Evolutionary conservation across 1,140 invertebrate genomes (phyloP).

Genomic region (Campoletis sonorensis): DNA sequence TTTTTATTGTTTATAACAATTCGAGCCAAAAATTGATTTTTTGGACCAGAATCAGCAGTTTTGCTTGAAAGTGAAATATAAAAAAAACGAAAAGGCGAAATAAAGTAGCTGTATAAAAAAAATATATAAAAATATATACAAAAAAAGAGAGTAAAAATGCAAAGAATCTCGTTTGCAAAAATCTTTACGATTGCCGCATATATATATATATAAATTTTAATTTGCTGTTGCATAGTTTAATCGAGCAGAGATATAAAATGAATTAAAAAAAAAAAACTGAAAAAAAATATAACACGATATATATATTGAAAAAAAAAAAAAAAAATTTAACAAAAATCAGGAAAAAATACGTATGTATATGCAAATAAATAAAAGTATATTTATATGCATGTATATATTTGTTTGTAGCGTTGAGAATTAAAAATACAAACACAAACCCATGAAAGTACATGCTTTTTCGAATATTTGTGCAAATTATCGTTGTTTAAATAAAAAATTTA

Average conservation of each 20-base stretch:
- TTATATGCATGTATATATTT: constrained; percentile 53
- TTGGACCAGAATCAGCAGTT: too few species aligned
- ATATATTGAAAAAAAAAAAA: constrained; percentile 47
- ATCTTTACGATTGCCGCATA: constrained; percentile 37
- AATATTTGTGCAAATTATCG: constrained; percentile 54
- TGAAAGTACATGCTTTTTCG: constrained; percentile 75
- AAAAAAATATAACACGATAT: constrained; percentile 1
- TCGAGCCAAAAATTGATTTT: too few species aligned
- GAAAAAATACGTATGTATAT: too few species aligned
- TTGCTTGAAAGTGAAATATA: too few species aligned
- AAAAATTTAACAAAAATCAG: too few species aligned
- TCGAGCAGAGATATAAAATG: constrained; percentile 52
- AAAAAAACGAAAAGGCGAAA: too few species aligned
- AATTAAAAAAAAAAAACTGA: constrained; percentile 57
- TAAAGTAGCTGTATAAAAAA: too few species aligned
- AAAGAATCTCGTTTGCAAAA: constrained; percentile 27
- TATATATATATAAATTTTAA: constrained; percentile 55
- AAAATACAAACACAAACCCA: constrained; percentile 74
- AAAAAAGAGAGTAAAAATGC: constrained; percentile 48
- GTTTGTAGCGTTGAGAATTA: constrained; percentile 62
- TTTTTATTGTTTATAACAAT: too few species aligned
- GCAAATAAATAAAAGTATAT: too few species aligned
- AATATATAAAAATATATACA: neutral
- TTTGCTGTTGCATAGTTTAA: constrained; percentile 65
- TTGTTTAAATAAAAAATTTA: too few species aligned